Base-by-base conservation (phyloP, 2,797 vertebrate species). In the Sebastes hubbsi region DNA sequence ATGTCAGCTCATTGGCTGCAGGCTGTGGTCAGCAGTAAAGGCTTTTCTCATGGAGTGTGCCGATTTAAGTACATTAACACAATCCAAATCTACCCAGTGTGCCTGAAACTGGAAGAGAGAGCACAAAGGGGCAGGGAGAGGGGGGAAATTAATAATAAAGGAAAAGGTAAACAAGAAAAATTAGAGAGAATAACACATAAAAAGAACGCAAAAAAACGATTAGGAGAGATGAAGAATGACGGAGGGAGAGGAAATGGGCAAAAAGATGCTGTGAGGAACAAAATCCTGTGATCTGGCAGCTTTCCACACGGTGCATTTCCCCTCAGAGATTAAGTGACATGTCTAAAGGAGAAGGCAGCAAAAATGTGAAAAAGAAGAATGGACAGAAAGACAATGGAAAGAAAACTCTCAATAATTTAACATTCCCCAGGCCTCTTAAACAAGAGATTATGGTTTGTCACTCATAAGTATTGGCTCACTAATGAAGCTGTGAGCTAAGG, bases 1-100 rank as follows among this genome's bases (percentile, higher is more conserved):
- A 62, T 42, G 80, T 88, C 83, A 88, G 84, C 86, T 85, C 59
- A 22, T 22, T 65, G 77, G 77, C 69, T 69, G 20, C 10, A 2
- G 76, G 66, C 76, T 83, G 78, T 59, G 58, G 78, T 87, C 81
- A 88, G 88, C 84, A 84, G 61, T 71, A 72, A 55, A 82, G 66
- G 72, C 61, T 54, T 84, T 82, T 71, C 77, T 75, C 54, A 52
- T 52, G 5, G 32, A 65, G 36, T 16, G 6, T 64, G 78, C 34
- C 10, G 49, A 77, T 81, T 63, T 81, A 81, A 83, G 72, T 56
- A 85, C 61, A 80, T 80, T 52, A 81, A 73, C 78, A 68, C 68
- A 66, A 75, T 58, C 61, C 72, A 75, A 72, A 85, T 81, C 58
- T 52, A 61, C 29, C 38, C 38, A 42, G 38, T 14, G 38, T 42